Percentiles rank a stretch among this genome's conserved stretches.
Conservation (phyloP, 1,140 invertebrate species). For the Drosophila pseudoobscura region DNA sequence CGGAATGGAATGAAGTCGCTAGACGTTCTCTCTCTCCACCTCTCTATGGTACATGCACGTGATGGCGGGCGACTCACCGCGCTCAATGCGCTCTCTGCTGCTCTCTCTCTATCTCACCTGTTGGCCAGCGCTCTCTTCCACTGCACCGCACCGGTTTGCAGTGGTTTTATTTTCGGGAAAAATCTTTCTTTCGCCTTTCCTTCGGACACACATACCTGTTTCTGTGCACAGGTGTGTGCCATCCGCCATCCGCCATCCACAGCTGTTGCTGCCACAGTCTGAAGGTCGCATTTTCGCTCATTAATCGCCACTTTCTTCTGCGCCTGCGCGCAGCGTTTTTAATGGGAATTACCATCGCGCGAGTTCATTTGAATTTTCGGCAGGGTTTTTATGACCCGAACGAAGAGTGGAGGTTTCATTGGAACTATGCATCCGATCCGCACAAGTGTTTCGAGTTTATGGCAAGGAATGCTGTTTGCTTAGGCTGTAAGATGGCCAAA, state of each 20-base stretch:
- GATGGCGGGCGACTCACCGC: slow-evolving; percentile 26
- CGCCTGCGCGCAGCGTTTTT: slow-evolving; percentile 50
- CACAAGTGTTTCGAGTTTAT: not conserved
- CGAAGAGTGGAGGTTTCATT: slow-evolving; percentile 16
- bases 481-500: not conserved
- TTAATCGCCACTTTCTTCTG: slow-evolving; percentile 76
- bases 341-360: slow-evolving; percentile 37
- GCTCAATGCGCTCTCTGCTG: slow-evolving; percentile 5
- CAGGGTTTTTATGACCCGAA: slow-evolving; percentile 7
- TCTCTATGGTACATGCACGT: not conserved
- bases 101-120: not conserved
- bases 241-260: not conserved
- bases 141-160: slow-evolving; percentile 57
- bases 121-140: slow-evolving; percentile 25
- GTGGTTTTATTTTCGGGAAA: slow-evolving; percentile 70
- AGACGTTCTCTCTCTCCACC: too few relatives aligned
- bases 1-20: slow-evolving; percentile 39
- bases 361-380: slow-evolving; percentile 45
- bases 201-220: slow-evolving; percentile 57
- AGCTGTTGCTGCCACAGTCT: slow-evolving; percentile 48
- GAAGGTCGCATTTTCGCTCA: slow-evolving; percentile 77
- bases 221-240: slow-evolving; percentile 28
- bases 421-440: slow-evolving; percentile 5
- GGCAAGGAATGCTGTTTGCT: not conserved
- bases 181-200: slow-evolving; percentile 40